phyloP scores from a whole-genome alignment of 2,113 vertebrate species.

The Periophthalmodon schlosseri region DNA sequence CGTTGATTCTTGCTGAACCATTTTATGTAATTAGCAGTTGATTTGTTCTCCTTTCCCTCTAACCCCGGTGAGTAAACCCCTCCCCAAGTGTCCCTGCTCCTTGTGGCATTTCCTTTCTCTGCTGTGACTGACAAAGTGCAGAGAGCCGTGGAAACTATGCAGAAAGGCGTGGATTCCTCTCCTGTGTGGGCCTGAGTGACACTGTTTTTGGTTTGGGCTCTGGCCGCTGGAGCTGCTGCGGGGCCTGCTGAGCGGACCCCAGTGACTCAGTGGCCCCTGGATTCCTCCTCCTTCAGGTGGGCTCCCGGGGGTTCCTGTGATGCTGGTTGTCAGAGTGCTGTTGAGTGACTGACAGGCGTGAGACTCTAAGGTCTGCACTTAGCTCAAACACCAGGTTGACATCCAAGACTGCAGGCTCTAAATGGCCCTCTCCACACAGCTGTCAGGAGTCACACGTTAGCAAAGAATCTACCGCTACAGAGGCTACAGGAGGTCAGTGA shows the following conservation, averaged over 20 bases:
- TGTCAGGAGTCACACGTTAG: background rate
- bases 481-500: background rate
- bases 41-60: background rate
- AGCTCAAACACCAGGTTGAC: background rate
- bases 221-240: background rate
- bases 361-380: background rate
- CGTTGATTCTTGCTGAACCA: too few relatives aligned
- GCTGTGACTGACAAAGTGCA: background rate
- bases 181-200: background rate
- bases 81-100: background rate
- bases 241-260: background rate
- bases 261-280: background rate
- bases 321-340: background rate
- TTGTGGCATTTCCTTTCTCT: too few relatives aligned
- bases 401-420: background rate
- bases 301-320: background rate
- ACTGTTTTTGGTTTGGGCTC: background rate
- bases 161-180: background rate
- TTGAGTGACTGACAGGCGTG: too few relatives aligned
- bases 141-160: background rate
- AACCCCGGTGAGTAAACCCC: background rate
- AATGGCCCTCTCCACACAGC: background rate
- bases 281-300: constrained; percentile 3
- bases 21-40: background rate
- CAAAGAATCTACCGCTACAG: background rate